Base-by-base conservation (phyloP, 2,113 vertebrate genomes). In the Psettodes erumei region DNA sequence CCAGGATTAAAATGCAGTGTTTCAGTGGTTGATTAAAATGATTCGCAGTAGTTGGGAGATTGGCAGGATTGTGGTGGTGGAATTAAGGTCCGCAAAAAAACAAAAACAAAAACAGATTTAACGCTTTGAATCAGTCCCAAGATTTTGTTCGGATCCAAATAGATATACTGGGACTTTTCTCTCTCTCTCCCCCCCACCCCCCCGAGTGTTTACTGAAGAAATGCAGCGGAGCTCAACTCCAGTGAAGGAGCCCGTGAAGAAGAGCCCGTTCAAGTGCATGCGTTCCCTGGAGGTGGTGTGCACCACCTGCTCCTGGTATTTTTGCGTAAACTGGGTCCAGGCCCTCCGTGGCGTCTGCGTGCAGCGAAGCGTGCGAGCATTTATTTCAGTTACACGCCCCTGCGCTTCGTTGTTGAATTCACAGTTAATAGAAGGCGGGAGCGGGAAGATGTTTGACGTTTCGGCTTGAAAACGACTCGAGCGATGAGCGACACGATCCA, bases 1-100 rank as follows among this genome's bases (percentile, higher is more conserved):
- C 8, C 33, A 40, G 50, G 82, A 81, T 77, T 81, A 55, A 35
- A 56, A 30, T 3, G 55, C n/a, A 12, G 48, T 38, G 30, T 50
- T 61, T 61, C 53, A 45, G 33, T 38, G 28, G n/a, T 59, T 81
- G 64, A 85, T 74, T 69, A 21, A 62, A 69, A 51, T 35, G 1
- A 35, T 69, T 55, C 45, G 62, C 35, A 1, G 72, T 23, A 28
- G 32, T 12, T 16, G n/a, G 19, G 42, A 62, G 59, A 23, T 27
- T 19, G 61, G 65, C 43, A 4, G 45, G 72, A 40, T 25, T 23
- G 12, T 27, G 13, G 50, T 0, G 18, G 15, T 9, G 12, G 72
- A 59, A 51, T 70, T 53, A 60, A 60, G 30, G 38, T 54, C 35
- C 23, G 5, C 28, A 10, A 58, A 48, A 6, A 25, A 16, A n/a